Conservation (phyloP, 1,140 invertebrate species). For the Diachasmimorpha longicaudata region DNA sequence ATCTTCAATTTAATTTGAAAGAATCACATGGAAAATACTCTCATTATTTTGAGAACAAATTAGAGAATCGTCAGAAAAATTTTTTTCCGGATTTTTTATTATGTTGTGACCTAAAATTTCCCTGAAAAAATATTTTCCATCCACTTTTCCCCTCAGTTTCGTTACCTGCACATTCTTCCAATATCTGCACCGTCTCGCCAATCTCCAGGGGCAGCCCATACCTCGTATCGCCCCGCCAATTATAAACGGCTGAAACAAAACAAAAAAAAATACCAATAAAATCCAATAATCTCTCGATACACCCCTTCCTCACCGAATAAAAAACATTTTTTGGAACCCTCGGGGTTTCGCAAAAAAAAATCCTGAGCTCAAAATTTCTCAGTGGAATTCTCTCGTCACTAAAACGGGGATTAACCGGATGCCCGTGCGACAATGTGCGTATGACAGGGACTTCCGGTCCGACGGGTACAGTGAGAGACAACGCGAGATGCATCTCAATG, state of each 20-base stretch:
- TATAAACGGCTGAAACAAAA: slow-evolving; percentile 82
- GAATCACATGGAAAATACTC: no score
- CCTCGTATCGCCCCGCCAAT: slow-evolving; percentile 83
- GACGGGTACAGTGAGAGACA: slow-evolving; percentile 32
- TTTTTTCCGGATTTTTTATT: no score
- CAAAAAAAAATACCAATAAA: slow-evolving; percentile 15
- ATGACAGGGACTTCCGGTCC: slow-evolving; percentile 50
- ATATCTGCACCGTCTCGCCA: slow-evolving; percentile 88
- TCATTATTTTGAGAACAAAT: no score
- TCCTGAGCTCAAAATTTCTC: not conserved
- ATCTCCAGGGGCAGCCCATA: slow-evolving; percentile 85
- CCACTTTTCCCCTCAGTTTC: not conserved
- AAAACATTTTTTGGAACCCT: no score
- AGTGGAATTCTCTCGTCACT: not conserved
- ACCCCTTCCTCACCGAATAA: no score
- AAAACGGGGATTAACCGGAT: slow-evolving; percentile 48
- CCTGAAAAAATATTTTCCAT: no score
- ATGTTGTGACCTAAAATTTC: no score
- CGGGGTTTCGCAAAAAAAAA: no score
- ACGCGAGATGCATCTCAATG: slow-evolving; percentile 62
- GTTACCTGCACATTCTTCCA: slow-evolving; percentile 83
- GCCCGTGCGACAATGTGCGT: slow-evolving; percentile 55
- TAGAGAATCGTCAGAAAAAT: no score
- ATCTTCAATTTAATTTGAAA: no score
- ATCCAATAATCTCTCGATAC: not conserved